Base-by-base conservation (phyloP, 1,140 invertebrate species). In the Uloborus diversus region DNA sequence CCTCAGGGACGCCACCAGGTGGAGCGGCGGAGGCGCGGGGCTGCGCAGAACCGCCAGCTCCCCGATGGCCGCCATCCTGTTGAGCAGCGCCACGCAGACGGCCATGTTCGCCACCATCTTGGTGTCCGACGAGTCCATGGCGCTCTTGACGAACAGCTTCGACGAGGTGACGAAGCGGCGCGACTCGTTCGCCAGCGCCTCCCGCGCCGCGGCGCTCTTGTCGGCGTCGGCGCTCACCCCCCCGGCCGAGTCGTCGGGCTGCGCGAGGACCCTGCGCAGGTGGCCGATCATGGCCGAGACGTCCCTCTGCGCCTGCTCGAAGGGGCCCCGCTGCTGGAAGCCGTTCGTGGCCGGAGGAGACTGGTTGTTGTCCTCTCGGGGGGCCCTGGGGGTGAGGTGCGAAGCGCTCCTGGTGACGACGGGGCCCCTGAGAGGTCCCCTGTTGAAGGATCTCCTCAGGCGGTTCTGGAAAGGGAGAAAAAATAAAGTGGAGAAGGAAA, bases 141-240 rank as follows among this genome's bases (percentile, higher is more conserved):
- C 91, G 59, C 92, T 91, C 57, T 93, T 92, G 14, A 96, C 94
- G 79, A 96, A 88, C 47, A 92, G 87, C 82, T 96, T 94, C 9
- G 93, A 94, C 30, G 93, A 92, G 0, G 92, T 93, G 42, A 96
- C 94, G 83, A 96, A 90, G 11, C 92, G 91, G 64, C 94, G 88
- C 0, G 93, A 92, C 85, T 94, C 93, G 33, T 90, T 88, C 0
- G 93, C 92, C n/a, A 96, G 86, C 82, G 92, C 90, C 79, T 94
- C 93, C 84, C 92, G 91, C 4, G 93, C 92, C 14, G 92, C 75
- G 9, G 28, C 65, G 17, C 75, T 78, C 25, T 84, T 83, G 1
- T 61, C 59, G 0, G 23, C 23, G 13, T 81, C 79, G 13, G 20
- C 33, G 1, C 28, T 51, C 4, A 66, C 57, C 25, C 32, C 30